These are phyloP conservation scores for Xanthia togata DNA, from an alignment of 2,888 invertebrate species.

Conservation along the genomic window DNA sequence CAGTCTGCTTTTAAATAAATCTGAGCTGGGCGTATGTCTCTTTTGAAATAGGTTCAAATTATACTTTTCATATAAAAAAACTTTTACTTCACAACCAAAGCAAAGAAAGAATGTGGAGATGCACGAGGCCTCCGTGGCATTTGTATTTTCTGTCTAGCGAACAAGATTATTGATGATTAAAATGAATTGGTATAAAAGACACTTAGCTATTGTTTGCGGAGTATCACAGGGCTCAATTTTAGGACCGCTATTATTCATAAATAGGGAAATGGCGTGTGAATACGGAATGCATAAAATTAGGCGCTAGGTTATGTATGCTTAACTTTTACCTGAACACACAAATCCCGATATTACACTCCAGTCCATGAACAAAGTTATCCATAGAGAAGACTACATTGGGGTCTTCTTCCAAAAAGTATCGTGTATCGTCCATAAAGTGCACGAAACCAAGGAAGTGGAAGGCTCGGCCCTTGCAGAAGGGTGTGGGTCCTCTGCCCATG, in stretches of 20 bases:
- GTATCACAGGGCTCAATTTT: neutral
- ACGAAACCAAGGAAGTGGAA: constrained; percentile 87
- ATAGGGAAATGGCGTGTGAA: neutral
- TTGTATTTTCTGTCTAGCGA: neutral
- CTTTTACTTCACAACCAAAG: neutral
- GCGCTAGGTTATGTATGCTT: neutral
- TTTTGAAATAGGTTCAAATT: neutral
- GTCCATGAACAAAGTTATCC: constrained; percentile 85
- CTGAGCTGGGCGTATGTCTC: too few species aligned
- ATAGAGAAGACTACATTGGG: constrained; percentile 82
- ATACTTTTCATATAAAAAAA: neutral
- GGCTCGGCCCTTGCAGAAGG: constrained; percentile 81
- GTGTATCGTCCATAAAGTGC: constrained; percentile 82
- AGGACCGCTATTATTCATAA: neutral
- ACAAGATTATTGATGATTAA: neutral
- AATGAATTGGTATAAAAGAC: neutral
- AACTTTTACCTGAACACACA: constrained; percentile 84
- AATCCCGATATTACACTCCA: constrained; percentile 84
- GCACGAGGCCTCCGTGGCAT: neutral
- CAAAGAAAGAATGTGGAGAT: neutral
- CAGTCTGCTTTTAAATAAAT: neutral
- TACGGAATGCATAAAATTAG: neutral
- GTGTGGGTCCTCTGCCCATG: constrained; percentile 82
- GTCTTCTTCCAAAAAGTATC: constrained; percentile 84
- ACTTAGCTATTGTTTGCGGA: neutral